Evolutionary conservation across 2,888 invertebrate species (phyloP), one percentile per base, ranked within the genome.

Genomic region (Chironomus riparius): DNA sequence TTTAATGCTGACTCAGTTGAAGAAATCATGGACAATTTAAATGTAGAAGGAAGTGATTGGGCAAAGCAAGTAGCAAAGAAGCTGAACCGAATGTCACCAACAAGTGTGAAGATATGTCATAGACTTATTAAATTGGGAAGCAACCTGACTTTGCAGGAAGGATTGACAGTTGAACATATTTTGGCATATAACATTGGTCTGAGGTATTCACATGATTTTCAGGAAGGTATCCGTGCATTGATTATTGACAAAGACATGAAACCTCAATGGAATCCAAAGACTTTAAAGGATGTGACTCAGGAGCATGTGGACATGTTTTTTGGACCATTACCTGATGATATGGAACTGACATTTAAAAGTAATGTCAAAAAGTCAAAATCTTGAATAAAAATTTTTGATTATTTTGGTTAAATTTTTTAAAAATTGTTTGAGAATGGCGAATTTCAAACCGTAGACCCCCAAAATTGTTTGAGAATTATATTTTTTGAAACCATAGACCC

Each of bases 221-320:
- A 89, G 80, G 95, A 95, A 88, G 94, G 98, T 78, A 93, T 95
- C 0, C 87, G 94, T 77, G 94, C 95, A 0, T 83, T 94, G 2
- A 86, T 99, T 68, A 90, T 98, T 78, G 98, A 98, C 82, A 98
- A 97, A 85, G 97, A 97, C 84, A 92, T 95, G 81, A 92, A 88
- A 68, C 97, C 98, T 0, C 87, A 89, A 79, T 99, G 98, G 98
- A 90, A 91, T 77, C 98, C 97, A 2, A 83, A 87, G 61, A 88
- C 87, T 0, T 81, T 98, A 56, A 87, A 88, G 65, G 93, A 92
- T 47, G 95, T 96, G 0, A 88, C 90, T 0, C 88, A 91, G 48
- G 89, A 90, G n/a, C 88, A 90, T 78, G 88, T 98, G 0, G 88
- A 92, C 79, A 86, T 87, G 79, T 92, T 90, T 85, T 98, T 98